These are phyloP conservation scores for Dermatemys mawii DNA, from an alignment of 2,113 vertebrate genomes.

Conservation along the genomic window DNA sequence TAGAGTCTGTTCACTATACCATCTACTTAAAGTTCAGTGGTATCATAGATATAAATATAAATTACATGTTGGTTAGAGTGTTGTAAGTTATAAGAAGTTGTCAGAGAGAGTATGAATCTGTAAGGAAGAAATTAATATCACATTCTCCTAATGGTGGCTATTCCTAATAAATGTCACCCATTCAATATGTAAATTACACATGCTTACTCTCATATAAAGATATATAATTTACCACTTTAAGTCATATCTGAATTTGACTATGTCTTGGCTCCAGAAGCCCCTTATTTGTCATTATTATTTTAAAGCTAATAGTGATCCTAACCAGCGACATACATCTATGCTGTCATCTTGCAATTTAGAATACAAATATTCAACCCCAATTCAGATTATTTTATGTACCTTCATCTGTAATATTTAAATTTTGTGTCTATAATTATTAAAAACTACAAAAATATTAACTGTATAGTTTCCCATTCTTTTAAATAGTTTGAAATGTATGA, in stretches of 20 bases:
- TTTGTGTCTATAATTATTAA: neutral
- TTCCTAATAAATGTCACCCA: neutral
- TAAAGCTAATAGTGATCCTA: neutral
- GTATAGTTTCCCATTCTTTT: neutral
- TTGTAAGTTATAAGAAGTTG: slow-evolving; percentile 16
- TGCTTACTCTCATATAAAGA: neutral
- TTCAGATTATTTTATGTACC: neutral
- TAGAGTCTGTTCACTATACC: slow-evolving; percentile 17
- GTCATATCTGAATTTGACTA: neutral
- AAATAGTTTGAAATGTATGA: neutral
- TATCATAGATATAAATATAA: slow-evolving; percentile 23
- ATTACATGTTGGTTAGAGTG: slow-evolving; percentile 13
- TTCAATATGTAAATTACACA: neutral
- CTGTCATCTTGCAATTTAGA: neutral
- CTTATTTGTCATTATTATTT: neutral
- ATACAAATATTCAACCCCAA: neutral
- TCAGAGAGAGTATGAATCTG: neutral
- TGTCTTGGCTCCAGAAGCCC: accelerated
- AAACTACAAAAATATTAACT: neutral
- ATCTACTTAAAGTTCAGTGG: slow-evolving; percentile 6
- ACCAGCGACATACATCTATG: neutral
- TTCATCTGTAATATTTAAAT: neutral
- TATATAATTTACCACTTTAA: neutral
- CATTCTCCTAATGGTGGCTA: neutral
- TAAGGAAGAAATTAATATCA: neutral